Conservation (phyloP, 2,113 vertebrate species). For the Leptosomus discolor region DNA sequence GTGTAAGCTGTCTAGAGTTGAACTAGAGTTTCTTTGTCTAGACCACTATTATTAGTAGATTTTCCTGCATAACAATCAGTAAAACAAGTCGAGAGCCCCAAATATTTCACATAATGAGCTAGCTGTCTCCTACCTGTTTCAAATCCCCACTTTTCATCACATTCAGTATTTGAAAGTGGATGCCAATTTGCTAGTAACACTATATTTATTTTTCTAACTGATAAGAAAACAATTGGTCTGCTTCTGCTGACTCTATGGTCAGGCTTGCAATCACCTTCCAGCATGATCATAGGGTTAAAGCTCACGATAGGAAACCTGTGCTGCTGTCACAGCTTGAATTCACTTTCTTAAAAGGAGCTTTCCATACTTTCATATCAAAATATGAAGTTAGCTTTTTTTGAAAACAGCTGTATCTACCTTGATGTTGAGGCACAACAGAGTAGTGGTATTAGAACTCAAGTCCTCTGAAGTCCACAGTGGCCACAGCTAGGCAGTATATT, state of each 20-base stretch:
- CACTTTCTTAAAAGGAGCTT: background rate
- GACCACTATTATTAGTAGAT: background rate
- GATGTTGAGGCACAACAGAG: background rate
- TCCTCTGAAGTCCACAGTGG: background rate
- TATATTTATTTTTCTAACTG: background rate
- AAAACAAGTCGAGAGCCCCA: background rate
- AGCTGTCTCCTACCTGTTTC: background rate
- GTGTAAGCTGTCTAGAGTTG: background rate
- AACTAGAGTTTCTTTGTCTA: background rate
- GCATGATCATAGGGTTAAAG: background rate
- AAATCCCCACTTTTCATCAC: background rate
- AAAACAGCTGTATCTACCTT: background rate
- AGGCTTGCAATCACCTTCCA: background rate
- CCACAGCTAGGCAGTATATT: background rate
- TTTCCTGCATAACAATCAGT: background rate
- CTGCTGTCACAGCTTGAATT: background rate
- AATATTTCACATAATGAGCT: background rate
- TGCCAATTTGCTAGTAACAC: background rate
- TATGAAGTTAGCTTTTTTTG: accelerated
- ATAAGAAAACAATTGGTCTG: background rate
- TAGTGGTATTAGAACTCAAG: background rate
- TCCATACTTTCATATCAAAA: background rate
- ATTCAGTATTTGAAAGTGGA: background rate
- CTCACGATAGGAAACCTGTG: background rate
- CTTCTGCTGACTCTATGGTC: background rate